These are phyloP conservation scores for Malaclemys terrapin DNA, from an alignment of 2,113 vertebrate species.

Conservation along the genomic window DNA sequence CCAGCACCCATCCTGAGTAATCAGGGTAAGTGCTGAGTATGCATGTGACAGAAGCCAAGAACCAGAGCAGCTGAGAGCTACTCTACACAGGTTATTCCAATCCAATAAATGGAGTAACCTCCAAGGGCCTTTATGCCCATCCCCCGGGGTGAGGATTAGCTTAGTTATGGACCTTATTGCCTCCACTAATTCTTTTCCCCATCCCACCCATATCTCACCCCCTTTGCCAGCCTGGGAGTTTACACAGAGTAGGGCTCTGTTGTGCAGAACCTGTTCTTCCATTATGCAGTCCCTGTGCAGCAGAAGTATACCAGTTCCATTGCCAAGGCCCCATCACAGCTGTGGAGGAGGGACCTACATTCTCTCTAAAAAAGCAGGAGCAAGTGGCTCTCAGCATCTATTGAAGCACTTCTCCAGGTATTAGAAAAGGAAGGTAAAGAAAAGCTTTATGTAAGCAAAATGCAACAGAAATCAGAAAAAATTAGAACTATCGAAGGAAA, in stretches of 20 bases:
- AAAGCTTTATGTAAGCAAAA: background rate
- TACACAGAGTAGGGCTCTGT: background rate
- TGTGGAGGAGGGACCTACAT: background rate
- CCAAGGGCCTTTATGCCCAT: background rate
- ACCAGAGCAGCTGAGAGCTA: background rate
- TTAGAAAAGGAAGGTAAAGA: background rate
- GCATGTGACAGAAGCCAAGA: background rate
- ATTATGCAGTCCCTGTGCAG: background rate
- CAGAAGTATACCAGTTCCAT: background rate
- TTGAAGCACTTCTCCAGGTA: background rate
- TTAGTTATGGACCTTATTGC: background rate
- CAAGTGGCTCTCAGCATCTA: background rate
- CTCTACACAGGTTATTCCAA: background rate
- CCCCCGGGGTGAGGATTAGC: background rate
- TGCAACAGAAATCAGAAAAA: background rate
- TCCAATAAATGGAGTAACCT: background rate
- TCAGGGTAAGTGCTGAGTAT: background rate
- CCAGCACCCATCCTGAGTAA: slow-evolving; percentile 7
- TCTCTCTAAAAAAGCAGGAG: background rate
- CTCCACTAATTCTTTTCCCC: background rate
- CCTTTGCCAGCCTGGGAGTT: background rate
- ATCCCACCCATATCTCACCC: background rate
- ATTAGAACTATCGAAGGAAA: background rate
- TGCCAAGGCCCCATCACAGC: background rate
- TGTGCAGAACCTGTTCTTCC: rapidly evolving